Evolutionary conservation across 2,113 vertebrate genomes (phyloP).

Genomic region (Agelaius phoeniceus): DNA sequence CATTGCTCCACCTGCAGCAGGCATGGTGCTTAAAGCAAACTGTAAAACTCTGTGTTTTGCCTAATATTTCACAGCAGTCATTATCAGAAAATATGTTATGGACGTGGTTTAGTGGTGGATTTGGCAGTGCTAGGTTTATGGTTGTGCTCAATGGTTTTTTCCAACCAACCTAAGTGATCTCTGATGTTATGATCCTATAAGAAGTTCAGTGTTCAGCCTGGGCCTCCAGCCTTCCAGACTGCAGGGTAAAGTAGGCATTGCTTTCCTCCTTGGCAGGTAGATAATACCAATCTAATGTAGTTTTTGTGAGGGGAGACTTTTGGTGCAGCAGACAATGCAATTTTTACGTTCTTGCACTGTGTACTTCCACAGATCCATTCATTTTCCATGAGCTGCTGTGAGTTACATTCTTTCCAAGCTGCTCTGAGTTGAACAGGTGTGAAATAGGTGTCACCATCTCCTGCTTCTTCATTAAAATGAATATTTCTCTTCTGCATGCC

Average conservation of each 20-base stretch:
- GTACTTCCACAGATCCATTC: not conserved
- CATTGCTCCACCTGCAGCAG: conserved; percentile 35
- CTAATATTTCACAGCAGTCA: not conserved
- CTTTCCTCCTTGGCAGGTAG: not conserved
- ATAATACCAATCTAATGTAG: not conserved
- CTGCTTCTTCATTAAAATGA: not conserved
- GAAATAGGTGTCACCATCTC: not conserved
- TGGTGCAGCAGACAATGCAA: not conserved
- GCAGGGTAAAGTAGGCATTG: not conserved
- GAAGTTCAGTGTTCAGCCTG: not conserved
- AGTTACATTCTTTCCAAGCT: not conserved
- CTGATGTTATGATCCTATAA: not conserved
- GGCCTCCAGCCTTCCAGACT: not conserved
- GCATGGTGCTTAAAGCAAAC: conserved; percentile 14
- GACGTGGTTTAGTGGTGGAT: not conserved
- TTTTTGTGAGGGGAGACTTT: not conserved
- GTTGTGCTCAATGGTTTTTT: not conserved
- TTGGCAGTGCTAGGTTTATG: not conserved
- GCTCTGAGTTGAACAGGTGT: not conserved
- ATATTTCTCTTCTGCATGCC: not conserved
- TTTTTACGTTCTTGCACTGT: not conserved
- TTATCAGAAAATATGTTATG: not conserved
- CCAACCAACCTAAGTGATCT: not conserved
- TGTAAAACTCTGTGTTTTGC: conserved; percentile 9
- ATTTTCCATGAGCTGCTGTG: not conserved